Evolutionary conservation across 2,113 vertebrate species (phyloP), one percentile per base, ranked within the genome.

Genomic region (Nothoprocta pentlandii): DNA sequence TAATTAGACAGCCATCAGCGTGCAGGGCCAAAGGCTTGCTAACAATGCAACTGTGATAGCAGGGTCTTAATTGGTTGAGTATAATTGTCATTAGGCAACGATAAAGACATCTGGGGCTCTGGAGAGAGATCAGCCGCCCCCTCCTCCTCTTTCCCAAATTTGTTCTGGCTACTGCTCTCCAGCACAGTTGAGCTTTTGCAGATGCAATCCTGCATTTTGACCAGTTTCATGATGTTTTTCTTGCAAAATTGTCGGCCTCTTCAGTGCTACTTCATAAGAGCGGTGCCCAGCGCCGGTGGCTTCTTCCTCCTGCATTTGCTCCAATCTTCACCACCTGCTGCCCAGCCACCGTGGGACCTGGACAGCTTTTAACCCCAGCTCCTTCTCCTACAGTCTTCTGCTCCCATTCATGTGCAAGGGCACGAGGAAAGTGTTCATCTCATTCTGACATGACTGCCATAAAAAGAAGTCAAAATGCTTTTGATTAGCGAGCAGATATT

Each of bases 31-130:
- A 88, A 97, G 97, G 96, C 97, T 97, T 94, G 83, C 98, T 96
- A 97, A 98, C 97, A 97, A 97, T 96, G 94, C 86, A 92, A 85
- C 98, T 97, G 97, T 97, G 97, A 97, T 97, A 88, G 94, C 96
- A 91, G 94, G 88, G 95, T 97, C 98, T 98, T 97, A 97, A 98
- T 97, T 98, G 97, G 97, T 97, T 96, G 97, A 97, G 96, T 95
- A 81, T 97, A 95, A 96, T 98, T 98, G 98, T 97, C 97, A 97
- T 98, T 98, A 98, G 96, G 97, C 97, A 96, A 95, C 47, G 69
- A 96, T 97, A 96, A 97, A 97, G 98, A 98, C 98, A 98, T 98
- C 97, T 98, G 98, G 98, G 97, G 96, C 97, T 97, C 97, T 97
- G 97, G 97, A 98, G 97, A 90, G 96, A 97, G 96, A 97, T 96